Base-by-base conservation (phyloP, 2,797 vertebrate species). In the Knipowitschia caucasica region DNA sequence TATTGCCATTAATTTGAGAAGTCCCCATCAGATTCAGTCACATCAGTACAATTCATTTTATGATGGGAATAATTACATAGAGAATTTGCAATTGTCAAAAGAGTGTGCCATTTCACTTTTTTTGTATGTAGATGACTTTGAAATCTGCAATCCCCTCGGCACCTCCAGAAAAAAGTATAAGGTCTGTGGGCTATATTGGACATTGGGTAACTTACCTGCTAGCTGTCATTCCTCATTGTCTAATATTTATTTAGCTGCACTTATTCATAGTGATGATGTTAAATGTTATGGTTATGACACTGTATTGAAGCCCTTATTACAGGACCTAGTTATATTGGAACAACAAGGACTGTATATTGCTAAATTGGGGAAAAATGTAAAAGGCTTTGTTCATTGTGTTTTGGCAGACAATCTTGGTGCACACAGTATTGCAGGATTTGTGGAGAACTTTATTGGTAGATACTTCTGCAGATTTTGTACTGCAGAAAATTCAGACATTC, bases 101-200 rank as follows among this genome's bases (percentile, higher is more conserved):
- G 18, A 21, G 33, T 12, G 44, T 39, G 24, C 24, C 18, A 40
- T 40, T 40, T 46, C 7, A 6, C 7, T 44, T 1, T 17, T 20
- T 35, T 35, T 35, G 33, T 12, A 14, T 5, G 10, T 14, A n/a
- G n/a, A n/a, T n/a, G n/a, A n/a, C n/a, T n/a, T n/a, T n/a, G n/a
- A n/a, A n/a, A n/a, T n/a, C n/a, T 11, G 33, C 5, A 11, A 42
- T 11, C 39, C 39, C 18, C 3, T 42, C 1, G 21, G 39, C 2
- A 42, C 39, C 18, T 5, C 39, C 3, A 21, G 39, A 3, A 42
- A 21, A 42, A 60, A 62, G 5, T 50, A 62, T 4, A 59, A 55
- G 30, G 33, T 64, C 33, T 59, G 65, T 68, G 59, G 31, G 12
- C 36, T 62, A 18, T 68, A 30, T 17, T 64, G 8, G 65, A 50